Evolutionary conservation across 2,888 invertebrate genomes (phyloP).

Genomic region (Melolontha melolontha): DNA sequence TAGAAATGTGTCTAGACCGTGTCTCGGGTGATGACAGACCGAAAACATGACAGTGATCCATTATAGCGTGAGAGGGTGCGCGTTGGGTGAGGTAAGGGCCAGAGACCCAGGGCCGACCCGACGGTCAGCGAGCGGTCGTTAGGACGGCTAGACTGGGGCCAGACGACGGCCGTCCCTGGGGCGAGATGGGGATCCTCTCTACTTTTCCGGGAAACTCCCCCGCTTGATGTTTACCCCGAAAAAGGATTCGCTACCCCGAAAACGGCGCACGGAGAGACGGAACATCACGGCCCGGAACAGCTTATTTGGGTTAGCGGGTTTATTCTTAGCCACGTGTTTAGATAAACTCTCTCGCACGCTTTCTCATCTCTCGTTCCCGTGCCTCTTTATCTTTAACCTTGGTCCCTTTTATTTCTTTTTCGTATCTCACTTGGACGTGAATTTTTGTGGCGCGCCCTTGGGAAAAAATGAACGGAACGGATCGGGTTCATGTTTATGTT

Average conservation of each 20-base stretch:
- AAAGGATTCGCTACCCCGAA: constrained; percentile 55
- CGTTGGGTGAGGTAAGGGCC: constrained; percentile 53
- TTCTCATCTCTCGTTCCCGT: constrained; percentile 15
- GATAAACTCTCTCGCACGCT: constrained; percentile 30
- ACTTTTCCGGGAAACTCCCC: constrained; percentile 59
- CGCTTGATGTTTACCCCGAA: constrained; percentile 51
- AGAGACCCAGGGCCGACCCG: constrained; percentile 41
- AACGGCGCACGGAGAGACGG: constrained; percentile 26
- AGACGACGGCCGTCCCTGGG: constrained; percentile 57
- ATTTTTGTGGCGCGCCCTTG: constrained; percentile 25
- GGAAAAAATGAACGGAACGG: constrained; percentile 18
- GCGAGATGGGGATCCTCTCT: constrained; percentile 57
- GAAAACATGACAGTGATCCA: constrained; percentile 55
- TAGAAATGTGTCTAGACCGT: constrained; percentile 45
- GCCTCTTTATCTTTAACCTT: constrained; percentile 12
- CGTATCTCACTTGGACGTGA: neutral
- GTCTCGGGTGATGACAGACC: constrained; percentile 47
- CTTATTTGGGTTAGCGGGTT: constrained; percentile 52
- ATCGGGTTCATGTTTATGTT: constrained; percentile 23
- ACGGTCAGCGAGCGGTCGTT: constrained; percentile 55
- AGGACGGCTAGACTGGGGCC: constrained; percentile 61
- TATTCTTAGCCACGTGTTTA: constrained; percentile 49
- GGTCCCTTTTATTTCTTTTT: constrained; percentile 29
- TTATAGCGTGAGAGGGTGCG: constrained; percentile 52
- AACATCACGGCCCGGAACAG: constrained; percentile 37